Percentiles rank a stretch among this genome's conserved stretches.
Evolutionary conservation across 2,888 invertebrate species (phyloP).

Genomic region (Lapara coniferarum): DNA sequence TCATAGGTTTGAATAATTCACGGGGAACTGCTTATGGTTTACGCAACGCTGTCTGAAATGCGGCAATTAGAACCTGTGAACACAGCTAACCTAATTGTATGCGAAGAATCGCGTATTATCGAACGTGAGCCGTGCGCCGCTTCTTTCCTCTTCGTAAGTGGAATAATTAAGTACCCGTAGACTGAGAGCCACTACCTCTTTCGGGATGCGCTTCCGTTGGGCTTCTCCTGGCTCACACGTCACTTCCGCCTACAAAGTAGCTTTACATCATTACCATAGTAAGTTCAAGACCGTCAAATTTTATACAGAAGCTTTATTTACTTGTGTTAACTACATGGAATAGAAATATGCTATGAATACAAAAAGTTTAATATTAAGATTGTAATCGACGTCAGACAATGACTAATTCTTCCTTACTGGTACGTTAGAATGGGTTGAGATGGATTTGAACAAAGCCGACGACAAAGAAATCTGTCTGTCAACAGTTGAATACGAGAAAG

Average conservation of each 20-base stretch:
- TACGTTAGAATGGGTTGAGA: slow-evolving; percentile 30
- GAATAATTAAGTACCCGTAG: slow-evolving; percentile 21
- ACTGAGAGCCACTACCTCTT: slow-evolving; percentile 2
- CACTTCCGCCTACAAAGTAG: not conserved
- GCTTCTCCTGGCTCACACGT: not conserved
- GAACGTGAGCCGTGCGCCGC: slow-evolving; percentile 27
- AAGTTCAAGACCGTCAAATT: not conserved
- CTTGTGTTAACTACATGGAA: not conserved
- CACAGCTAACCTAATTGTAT: slow-evolving; percentile 14
- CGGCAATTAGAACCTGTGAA: slow-evolving; percentile 39
- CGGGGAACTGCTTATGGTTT: slow-evolving; percentile 33
- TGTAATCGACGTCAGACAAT: slow-evolving; percentile 6
- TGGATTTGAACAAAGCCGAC: slow-evolving; percentile 47
- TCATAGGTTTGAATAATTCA: slow-evolving; percentile 20
- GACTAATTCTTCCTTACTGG: not conserved
- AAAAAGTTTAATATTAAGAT: not conserved
- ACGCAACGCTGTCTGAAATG: slow-evolving; percentile 43
- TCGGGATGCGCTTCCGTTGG: slow-evolving; percentile 24
- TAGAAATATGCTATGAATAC: not conserved
- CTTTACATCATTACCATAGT: not conserved
- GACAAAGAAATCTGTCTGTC: slow-evolving; percentile 66
- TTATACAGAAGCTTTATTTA: not conserved
- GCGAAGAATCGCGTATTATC: slow-evolving; percentile 34
- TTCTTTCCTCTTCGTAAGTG: slow-evolving; percentile 21
- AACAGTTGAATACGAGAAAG: slow-evolving; percentile 61